phyloP scores from a whole-genome alignment of 2,888 invertebrate genomes.

The Sesia bembeciformis region DNA sequence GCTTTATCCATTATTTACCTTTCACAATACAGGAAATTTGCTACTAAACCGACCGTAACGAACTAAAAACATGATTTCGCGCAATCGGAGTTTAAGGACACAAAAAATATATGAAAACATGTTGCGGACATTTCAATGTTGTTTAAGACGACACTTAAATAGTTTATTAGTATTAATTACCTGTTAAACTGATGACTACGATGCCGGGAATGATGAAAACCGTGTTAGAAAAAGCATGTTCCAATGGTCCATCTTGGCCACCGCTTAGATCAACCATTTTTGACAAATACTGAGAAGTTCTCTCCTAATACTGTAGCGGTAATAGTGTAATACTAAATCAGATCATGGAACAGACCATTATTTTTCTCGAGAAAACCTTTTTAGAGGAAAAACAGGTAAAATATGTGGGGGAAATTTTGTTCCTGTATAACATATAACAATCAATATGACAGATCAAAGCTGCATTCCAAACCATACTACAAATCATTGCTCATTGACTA shows the following conservation, averaged over 20 bases:
- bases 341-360: conserved; percentile 17
- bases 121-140: no score
- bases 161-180: conserved; percentile 60
- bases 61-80: no score
- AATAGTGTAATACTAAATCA: conserved; percentile 9
- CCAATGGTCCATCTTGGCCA: conserved; percentile 84
- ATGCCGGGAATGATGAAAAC: conserved; percentile 91
- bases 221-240: conserved; percentile 90
- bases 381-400: neutral
- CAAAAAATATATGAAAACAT: no score
- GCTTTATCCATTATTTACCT: no score
- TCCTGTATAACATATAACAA: no score
- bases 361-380: conserved; percentile 2
- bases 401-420: neutral
- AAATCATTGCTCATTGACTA: no score
- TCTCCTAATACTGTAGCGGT: conserved; percentile 22
- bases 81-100: no score
- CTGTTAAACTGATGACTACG: conserved; percentile 84
- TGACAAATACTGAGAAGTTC: conserved; percentile 31
- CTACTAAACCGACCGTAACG: no score
- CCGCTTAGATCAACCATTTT: conserved; percentile 90
- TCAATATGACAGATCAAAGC: no score
- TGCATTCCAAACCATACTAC: no score
- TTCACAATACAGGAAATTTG: no score
- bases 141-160: no score